phyloP scores from a whole-genome alignment of 2,797 vertebrate genomes.

The Neomorphus geoffroyi region DNA sequence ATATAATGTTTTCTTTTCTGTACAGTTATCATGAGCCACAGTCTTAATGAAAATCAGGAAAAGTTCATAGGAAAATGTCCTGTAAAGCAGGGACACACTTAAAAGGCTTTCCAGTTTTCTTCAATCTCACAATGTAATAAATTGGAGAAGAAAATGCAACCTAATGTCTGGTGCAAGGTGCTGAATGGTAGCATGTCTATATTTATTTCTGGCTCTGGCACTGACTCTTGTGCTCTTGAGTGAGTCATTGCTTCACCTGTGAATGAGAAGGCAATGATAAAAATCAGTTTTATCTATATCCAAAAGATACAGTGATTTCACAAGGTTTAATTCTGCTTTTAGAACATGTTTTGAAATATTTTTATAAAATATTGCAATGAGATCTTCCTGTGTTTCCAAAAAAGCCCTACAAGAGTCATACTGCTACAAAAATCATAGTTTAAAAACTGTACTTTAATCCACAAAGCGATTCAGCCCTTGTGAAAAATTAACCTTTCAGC shows the following conservation, averaged over 20 bases:
- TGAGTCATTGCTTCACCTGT: slow-evolving; percentile 16
- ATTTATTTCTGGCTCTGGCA: slow-evolving; percentile 6
- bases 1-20: neutral
- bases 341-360: neutral
- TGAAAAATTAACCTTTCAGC: neutral
- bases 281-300: neutral
- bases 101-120: neutral
- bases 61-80: neutral
- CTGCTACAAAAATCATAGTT: neutral
- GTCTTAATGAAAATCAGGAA: neutral
- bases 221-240: neutral
- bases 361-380: neutral
- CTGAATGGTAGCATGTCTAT: neutral
- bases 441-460: neutral
- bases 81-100: neutral
- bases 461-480: neutral
- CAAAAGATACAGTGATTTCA: neutral
- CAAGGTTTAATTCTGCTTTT: slow-evolving; percentile 5
- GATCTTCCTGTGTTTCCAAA: neutral
- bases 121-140: neutral
- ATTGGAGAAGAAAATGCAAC: neutral
- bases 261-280: neutral
- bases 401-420: neutral
- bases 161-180: neutral
- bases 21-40: neutral